phyloP scores from a whole-genome alignment of 2,113 vertebrate genomes.

The Oncorhynchus kisutch region DNA sequence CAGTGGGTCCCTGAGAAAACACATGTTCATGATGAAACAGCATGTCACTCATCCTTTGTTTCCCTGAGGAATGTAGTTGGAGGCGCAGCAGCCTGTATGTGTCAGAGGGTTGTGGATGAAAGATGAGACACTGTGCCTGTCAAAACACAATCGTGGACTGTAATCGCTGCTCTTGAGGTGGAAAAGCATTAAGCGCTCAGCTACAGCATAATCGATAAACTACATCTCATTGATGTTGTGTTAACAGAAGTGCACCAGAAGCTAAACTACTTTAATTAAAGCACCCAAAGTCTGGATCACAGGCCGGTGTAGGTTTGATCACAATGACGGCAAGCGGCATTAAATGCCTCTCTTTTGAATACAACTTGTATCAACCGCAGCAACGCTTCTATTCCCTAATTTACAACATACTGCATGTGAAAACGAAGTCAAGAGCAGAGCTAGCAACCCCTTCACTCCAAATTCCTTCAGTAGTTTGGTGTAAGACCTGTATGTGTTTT shows the following conservation, averaged over 20 bases:
- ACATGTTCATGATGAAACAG: slow-evolving; percentile 19
- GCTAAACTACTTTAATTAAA: no score
- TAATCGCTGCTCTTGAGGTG: slow-evolving; percentile 32
- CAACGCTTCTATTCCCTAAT: no score
- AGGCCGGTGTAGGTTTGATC: no score
- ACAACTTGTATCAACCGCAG: no score
- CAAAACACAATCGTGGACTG: slow-evolving; percentile 35
- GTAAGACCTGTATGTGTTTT: slow-evolving; percentile 11
- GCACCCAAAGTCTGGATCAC: no score
- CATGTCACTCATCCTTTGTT: slow-evolving; percentile 33
- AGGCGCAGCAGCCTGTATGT: slow-evolving; percentile 22
- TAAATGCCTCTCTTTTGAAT: no score
- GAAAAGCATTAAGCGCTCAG: slow-evolving; percentile 19
- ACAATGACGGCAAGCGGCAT: no score
- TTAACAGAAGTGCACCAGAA: no score
- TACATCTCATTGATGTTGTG: no score
- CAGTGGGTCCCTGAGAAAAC: neutral
- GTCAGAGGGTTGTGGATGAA: slow-evolving; percentile 28
- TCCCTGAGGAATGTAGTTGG: slow-evolving; percentile 38
- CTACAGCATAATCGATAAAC: slow-evolving; percentile 1
- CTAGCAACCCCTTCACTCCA: slow-evolving; percentile 20
- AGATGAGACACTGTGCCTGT: slow-evolving; percentile 12
- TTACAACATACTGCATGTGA: no score
- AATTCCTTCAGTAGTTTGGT: slow-evolving; percentile 56
- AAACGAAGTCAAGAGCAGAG: neutral